These are phyloP conservation scores for Coelopa pilipes DNA, from an alignment of 2,888 invertebrate genomes.

Conservation along the genomic window DNA sequence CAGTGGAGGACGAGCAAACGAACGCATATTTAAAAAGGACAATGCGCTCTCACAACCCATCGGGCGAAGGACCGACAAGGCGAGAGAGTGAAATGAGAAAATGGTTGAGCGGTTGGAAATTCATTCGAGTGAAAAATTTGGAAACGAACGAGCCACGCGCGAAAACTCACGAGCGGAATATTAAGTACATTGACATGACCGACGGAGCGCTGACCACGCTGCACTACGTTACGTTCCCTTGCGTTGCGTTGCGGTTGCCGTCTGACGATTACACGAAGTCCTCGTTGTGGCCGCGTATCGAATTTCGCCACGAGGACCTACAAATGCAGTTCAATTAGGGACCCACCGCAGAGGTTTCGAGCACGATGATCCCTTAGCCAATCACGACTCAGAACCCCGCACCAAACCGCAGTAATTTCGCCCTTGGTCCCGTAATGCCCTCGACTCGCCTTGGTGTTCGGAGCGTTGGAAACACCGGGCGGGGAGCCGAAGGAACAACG, in stretches of 20 bases:
- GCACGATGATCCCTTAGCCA: too few species aligned
- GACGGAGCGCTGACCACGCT: not conserved
- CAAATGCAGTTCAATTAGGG: too few species aligned
- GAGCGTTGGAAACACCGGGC: too few species aligned
- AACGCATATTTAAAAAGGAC: not conserved
- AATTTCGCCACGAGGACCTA: too few species aligned
- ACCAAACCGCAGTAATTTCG: too few species aligned
- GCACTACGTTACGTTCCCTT: conserved; percentile 10
- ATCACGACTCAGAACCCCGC: too few species aligned
- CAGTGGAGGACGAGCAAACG: too few species aligned
- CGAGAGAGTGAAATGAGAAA: not conserved
- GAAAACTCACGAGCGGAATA: conserved; percentile 35
- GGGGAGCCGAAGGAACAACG: too few species aligned
- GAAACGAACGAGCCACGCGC: conserved; percentile 23
- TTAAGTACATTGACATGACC: conserved; percentile 39
- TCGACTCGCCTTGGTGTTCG: too few species aligned
- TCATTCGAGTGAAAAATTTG: conserved; percentile 38
- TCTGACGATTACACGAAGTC: not conserved
- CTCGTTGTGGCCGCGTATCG: not conserved
- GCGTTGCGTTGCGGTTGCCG: conserved; percentile 12
- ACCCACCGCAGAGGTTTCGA: too few species aligned
- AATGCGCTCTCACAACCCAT: not conserved
- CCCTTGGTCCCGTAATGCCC: too few species aligned
- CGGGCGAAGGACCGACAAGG: not conserved
- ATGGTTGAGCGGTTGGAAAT: conserved; percentile 18